Evolutionary conservation across 2,113 vertebrate genomes (phyloP), one percentile per base, ranked within the genome.

Genomic region (Hiodon tergisus): DNA sequence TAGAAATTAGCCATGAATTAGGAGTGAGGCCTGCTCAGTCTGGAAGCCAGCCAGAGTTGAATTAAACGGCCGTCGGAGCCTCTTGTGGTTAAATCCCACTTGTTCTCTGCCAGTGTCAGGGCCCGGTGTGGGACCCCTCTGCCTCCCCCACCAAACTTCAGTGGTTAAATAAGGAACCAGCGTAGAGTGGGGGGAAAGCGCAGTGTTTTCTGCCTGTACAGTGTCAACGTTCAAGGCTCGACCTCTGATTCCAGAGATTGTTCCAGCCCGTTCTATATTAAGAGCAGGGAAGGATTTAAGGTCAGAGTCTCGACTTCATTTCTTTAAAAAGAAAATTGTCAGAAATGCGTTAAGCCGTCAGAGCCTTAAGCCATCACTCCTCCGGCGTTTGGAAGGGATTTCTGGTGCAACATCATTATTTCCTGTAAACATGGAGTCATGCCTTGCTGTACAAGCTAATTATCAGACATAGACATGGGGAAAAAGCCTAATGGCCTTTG

Each of bases 1-100:
- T 91, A 96, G 92, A 96, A 95, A 95, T 95, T 96, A 95, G 92
- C 93, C 91, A 88, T 91, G 93, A 96, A 95, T 95, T 96, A 95
- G 89, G 86, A 89, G 92, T 89, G 91, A 92, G 90, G 90, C 91
- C 85, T 88, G 84, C 91, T 92, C 91, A 85, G 91, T 93, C 90
- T 96, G 95, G 94, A 94, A 85, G 87, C 80, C 83, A 87, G 94
- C 94, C 94, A 96, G 88, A 87, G 80, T 87, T 88, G 92, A 95
- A 95, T 95, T 94, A 96, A 96, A 95, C 93, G 94, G 93, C 92
- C 93, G 92, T 94, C 92, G 90, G 88, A 92, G 90, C 93, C 92
- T 94, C 93, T 87, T 85, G 94, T 94, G 93, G 92, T 93, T 94
- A 93, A 94, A 93, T 94, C 93, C 92, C 92, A 93, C 95, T 96